A percentile compares a stretch with the other conserved stretches of the same genome.
Evolutionary conservation across 2,113 vertebrate species (phyloP).

Genomic region (Oryzias javanicus): DNA sequence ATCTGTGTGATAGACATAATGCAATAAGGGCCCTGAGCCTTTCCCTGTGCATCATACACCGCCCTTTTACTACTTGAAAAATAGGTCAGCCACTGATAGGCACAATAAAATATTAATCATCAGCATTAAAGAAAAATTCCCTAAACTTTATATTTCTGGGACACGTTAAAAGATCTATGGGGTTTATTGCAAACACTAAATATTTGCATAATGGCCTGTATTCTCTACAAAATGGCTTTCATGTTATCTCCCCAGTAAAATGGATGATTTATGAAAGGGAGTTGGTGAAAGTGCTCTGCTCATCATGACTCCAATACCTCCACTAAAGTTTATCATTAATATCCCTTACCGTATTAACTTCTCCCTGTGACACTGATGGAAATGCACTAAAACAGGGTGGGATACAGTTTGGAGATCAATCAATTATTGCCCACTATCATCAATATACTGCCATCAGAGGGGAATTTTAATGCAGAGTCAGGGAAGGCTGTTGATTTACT

Average conservation of each 20-base stretch:
- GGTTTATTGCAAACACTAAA: constrained; percentile 70
- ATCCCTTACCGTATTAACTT: constrained; percentile 66
- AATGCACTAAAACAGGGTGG: constrained; percentile 63
- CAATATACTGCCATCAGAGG: constrained; percentile 44
- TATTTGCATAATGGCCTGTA: constrained; percentile 71
- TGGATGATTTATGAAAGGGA: constrained; percentile 65
- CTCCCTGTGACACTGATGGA: constrained; percentile 60
- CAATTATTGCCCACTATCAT: constrained; percentile 56
- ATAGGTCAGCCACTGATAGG: constrained; percentile 63
- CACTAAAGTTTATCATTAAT: constrained; percentile 65
- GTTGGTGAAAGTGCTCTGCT: constrained; percentile 50
- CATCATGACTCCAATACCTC: constrained; percentile 52
- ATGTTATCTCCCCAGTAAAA: constrained; percentile 56
- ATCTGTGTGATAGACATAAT: constrained; percentile 25
- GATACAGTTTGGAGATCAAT: constrained; percentile 63
- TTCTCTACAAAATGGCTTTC: constrained; percentile 70
- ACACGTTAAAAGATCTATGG: constrained; percentile 66
- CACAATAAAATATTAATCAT: constrained; percentile 74
- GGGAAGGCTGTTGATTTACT: constrained; percentile 62
- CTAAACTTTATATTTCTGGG: constrained; percentile 69
- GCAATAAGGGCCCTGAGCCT: constrained; percentile 27
- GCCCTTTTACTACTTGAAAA: constrained; percentile 48
- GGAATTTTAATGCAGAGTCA: constrained; percentile 51
- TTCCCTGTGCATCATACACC: constrained; percentile 20
- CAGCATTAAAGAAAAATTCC: constrained; percentile 70